A percentile compares a stretch with the other conserved stretches of the same genome.
Evolutionary conservation across 1,140 invertebrate species (phyloP).

Genomic region (Panulirus ornatus): DNA sequence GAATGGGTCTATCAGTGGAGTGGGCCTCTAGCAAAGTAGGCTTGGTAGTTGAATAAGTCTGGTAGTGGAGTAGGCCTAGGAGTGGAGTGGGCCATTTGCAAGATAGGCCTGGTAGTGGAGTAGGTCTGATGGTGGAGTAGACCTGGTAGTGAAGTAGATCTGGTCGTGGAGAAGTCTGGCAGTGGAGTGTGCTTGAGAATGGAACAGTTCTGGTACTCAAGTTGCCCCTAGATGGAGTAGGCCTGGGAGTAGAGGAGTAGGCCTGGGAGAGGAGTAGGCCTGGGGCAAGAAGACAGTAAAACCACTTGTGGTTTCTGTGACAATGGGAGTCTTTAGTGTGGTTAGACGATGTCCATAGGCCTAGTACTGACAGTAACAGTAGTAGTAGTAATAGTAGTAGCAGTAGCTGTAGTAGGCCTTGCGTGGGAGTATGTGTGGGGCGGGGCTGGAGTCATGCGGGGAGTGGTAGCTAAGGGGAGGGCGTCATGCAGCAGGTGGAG

Average conservation of each 20-base stretch:
- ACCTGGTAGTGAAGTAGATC: not conserved
- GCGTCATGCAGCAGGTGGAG: constrained; percentile 40
- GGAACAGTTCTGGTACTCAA: too few species aligned
- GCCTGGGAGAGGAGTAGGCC: not conserved
- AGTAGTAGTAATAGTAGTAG: not conserved
- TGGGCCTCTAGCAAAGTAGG: not conserved
- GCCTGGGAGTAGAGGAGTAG: constrained; percentile 19
- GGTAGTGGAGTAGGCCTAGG: not conserved
- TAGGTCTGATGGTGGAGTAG: not conserved
- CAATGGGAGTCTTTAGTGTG: constrained; percentile 13
- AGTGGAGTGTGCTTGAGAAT: not conserved
- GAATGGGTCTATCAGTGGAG: not conserved
- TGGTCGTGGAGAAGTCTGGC: constrained; percentile 3
- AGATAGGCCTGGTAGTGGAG: not conserved
- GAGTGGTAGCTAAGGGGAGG: constrained; percentile 50
- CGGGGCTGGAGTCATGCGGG: constrained; percentile 48
- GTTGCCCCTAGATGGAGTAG: too few species aligned
- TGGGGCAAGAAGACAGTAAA: not conserved
- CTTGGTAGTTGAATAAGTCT: not conserved
- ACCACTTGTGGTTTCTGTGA: not conserved
- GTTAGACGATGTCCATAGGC: too few species aligned
- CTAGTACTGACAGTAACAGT: not conserved
- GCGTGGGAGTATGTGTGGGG: constrained; percentile 48
- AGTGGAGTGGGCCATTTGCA: not conserved
- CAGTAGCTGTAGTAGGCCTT: not conserved